Conservation (phyloP, 2,888 invertebrate genomes). For the Dorcus hopei region DNA sequence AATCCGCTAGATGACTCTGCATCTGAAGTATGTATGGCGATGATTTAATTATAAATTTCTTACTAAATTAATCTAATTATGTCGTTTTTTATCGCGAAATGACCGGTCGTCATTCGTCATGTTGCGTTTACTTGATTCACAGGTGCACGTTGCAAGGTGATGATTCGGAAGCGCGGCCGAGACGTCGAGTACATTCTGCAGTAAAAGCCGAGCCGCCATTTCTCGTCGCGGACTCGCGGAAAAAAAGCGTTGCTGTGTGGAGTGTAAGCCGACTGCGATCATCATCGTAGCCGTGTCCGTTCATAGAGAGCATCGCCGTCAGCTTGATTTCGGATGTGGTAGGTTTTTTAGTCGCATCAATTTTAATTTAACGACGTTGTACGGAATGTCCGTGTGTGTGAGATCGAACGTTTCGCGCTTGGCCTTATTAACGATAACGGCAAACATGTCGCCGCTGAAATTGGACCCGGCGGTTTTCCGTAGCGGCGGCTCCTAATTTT, state of each 20-base stretch:
- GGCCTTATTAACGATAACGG: too few relatives aligned
- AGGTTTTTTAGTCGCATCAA: conserved; percentile 13
- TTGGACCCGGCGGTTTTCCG: not conserved
- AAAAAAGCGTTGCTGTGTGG: not conserved
- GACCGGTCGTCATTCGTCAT: too few relatives aligned
- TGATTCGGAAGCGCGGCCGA: too few relatives aligned
- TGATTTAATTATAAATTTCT: too few relatives aligned
- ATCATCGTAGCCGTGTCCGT: not conserved
- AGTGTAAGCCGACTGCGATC: too few relatives aligned
- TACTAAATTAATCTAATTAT: too few relatives aligned
- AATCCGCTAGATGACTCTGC: too few relatives aligned
- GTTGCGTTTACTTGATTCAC: too few relatives aligned
- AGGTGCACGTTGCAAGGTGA: too few relatives aligned
- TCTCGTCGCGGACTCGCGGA: conserved; percentile 2
- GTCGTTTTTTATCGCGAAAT: too few relatives aligned
- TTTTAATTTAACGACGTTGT: conserved; percentile 1
- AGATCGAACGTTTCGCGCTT: too few relatives aligned
- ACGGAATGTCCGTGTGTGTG: conserved; percentile 4
- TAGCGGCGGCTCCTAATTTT: not conserved
- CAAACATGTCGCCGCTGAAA: not conserved
- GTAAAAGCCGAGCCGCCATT: conserved; percentile 11
- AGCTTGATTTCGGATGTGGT: conserved; percentile 18
- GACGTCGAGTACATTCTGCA: conserved; percentile 5
- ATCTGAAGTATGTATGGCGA: too few relatives aligned
- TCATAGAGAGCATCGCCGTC: conserved; percentile 24